phyloP scores from a whole-genome alignment of 1,140 invertebrate species.

The Yoshiicerus persimilis region DNA sequence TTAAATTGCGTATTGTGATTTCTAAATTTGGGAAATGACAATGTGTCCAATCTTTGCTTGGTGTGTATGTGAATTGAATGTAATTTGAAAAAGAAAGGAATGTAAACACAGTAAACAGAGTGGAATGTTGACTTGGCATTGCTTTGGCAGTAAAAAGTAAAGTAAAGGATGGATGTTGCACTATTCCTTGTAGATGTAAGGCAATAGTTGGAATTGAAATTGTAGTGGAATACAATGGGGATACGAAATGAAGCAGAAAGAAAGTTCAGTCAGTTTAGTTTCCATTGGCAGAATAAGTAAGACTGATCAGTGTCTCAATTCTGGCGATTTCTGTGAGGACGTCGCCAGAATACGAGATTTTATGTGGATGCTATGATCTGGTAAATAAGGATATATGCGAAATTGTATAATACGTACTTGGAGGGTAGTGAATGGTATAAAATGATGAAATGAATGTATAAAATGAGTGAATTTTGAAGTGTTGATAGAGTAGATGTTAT shows the following conservation, averaged over 20 bases:
- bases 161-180: too few species aligned
- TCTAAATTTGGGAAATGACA: not conserved
- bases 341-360: not conserved
- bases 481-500: not conserved
- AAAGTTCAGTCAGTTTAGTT: not conserved
- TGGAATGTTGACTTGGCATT: not conserved
- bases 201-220: not conserved
- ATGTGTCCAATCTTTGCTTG: not conserved
- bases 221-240: not conserved
- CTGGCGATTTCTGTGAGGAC: not conserved
- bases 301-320: not conserved
- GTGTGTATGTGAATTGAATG: not conserved
- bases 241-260: not conserved
- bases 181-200: too few species aligned
- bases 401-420: too few species aligned
- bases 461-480: not conserved
- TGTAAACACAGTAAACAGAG: not conserved
- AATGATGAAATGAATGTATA: not conserved
- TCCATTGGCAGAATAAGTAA: not conserved
- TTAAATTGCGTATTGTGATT: not conserved
- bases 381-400: too few species aligned
- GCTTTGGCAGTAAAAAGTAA: not conserved
- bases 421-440: not conserved
- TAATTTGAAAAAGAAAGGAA: not conserved
- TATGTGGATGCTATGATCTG: not conserved